Conservation (phyloP, 2,888 invertebrate species). For the Phytoseiulus persimilis region DNA sequence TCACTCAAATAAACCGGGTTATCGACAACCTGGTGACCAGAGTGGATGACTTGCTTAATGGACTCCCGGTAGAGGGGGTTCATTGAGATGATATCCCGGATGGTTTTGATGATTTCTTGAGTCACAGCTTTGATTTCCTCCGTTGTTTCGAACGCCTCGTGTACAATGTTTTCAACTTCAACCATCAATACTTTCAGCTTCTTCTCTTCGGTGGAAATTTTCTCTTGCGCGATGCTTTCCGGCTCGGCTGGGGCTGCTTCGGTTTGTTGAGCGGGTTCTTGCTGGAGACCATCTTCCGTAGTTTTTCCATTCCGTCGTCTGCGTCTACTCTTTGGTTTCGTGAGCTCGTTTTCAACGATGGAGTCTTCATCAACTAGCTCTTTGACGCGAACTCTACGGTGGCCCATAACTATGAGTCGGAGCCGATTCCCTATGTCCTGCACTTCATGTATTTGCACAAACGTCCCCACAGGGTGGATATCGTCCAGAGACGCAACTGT, state of each 20-base stretch:
- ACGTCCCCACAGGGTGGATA: constrained; percentile 81
- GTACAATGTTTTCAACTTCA: constrained; percentile 82
- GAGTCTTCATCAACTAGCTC: constrained; percentile 67
- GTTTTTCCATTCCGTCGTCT: constrained; percentile 29
- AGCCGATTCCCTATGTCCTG: constrained; percentile 85
- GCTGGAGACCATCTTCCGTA: neutral
- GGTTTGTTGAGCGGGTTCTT: constrained; percentile 36
- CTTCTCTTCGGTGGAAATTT: constrained; percentile 50
- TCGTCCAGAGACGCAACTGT: constrained; percentile 73
- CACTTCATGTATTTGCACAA: constrained; percentile 95
- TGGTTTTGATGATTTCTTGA: constrained; percentile 92
- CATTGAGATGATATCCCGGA: constrained; percentile 86
- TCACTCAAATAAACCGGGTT: constrained; percentile 96
- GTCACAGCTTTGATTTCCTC: constrained; percentile 94
- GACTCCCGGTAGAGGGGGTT: constrained; percentile 95
- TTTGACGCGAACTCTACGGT: constrained; percentile 72
- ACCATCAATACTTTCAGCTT: constrained; percentile 70
- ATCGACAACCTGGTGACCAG: constrained; percentile 90
- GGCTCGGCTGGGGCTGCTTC: constrained; percentile 43
- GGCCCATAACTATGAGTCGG: constrained; percentile 86
- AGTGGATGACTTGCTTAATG: constrained; percentile 92
- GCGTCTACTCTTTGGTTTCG: constrained; percentile 35
- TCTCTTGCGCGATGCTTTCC: constrained; percentile 41
- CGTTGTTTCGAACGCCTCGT: constrained; percentile 77
- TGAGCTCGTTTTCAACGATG: constrained; percentile 41